Percentiles rank a stretch among this genome's conserved stretches.
These are phyloP conservation scores for Psilopogon haemacephalus DNA, from an alignment of 2,113 vertebrate genomes.

Conservation along the genomic window DNA sequence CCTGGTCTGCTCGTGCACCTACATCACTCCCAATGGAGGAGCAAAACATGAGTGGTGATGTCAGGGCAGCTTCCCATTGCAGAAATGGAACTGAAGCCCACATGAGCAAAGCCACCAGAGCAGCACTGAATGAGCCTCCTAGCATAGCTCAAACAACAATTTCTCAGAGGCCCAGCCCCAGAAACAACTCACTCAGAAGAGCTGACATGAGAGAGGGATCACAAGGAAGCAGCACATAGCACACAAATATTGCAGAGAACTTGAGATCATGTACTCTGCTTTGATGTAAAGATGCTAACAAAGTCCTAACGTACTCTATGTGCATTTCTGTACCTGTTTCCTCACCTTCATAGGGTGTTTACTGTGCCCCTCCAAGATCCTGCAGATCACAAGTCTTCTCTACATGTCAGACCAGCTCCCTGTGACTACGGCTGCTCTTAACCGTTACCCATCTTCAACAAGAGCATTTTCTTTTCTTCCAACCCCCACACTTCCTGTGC, in stretches of 20 bases:
- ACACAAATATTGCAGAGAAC: background rate
- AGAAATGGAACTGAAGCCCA: background rate
- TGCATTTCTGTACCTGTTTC: background rate
- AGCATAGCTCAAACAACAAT: background rate
- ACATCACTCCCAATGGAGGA: background rate
- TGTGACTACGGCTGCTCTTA: background rate
- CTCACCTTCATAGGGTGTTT: rapidly evolving
- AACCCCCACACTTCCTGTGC: conserved; percentile 63
- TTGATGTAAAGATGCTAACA: background rate
- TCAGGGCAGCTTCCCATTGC: background rate
- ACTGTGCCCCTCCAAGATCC: background rate
- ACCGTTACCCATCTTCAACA: background rate
- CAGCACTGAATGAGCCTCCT: too few species aligned
- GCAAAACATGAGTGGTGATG: background rate
- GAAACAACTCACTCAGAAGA: rapidly evolving
- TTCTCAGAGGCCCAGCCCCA: background rate
- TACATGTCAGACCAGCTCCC: background rate
- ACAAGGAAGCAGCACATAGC: background rate
- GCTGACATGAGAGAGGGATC: background rate
- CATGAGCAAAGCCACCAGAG: background rate
- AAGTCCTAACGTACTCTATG: background rate
- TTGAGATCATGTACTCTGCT: background rate
- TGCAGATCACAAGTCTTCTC: background rate
- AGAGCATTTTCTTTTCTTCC: background rate
- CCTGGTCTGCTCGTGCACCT: background rate